phyloP scores from a whole-genome alignment of 2,113 vertebrate genomes.

The Bos indicus region DNA sequence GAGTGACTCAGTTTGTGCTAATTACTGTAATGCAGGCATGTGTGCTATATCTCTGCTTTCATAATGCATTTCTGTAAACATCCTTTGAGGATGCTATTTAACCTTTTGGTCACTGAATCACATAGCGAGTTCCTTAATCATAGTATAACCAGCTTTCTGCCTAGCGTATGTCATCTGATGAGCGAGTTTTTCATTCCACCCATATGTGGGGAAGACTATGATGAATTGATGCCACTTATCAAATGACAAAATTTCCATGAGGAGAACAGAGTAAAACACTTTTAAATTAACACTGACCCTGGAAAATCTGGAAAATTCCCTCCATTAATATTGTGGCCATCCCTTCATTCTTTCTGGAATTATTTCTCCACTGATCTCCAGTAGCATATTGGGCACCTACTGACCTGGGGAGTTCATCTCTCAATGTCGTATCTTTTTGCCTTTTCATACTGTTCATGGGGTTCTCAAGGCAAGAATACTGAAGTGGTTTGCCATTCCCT shows the following conservation, averaged over 20 bases:
- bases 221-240: neutral
- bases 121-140: neutral
- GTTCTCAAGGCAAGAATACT: too few species aligned
- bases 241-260: neutral
- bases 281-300: neutral
- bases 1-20: neutral
- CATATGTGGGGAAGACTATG: neutral
- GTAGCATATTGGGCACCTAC: too few species aligned
- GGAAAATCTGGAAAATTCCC: neutral
- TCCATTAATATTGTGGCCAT: neutral
- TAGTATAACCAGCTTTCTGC: neutral
- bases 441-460: too few species aligned
- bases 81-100: neutral
- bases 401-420: too few species aligned
- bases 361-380: too few species aligned
- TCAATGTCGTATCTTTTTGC: too few species aligned
- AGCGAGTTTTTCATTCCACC: neutral
- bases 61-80: neutral
- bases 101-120: neutral
- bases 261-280: neutral
- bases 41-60: neutral
- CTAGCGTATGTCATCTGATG: neutral
- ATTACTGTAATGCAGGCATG: fast-evolving
- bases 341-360: too few species aligned
- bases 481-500: too few species aligned